phyloP scores from a whole-genome alignment of 2,797 vertebrate species.

The Bradypodion ventrale region DNA sequence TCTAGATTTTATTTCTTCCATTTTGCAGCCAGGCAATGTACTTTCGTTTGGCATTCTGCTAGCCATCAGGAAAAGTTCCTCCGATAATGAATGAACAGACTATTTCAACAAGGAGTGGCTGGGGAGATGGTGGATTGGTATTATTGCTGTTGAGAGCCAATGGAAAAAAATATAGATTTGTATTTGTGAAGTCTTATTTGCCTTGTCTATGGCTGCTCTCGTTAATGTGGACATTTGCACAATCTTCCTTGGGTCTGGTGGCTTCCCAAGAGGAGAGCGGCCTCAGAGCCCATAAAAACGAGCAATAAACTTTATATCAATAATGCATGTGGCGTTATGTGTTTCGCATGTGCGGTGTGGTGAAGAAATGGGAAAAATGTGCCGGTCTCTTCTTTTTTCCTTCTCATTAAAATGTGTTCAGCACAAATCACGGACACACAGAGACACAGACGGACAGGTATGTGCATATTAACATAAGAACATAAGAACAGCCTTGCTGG shows the following conservation, averaged over 20 bases:
- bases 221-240: slow-evolving; percentile 58
- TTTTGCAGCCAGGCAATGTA: slow-evolving; percentile 8
- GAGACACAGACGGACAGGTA: neutral
- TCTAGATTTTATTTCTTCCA: neutral
- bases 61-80: slow-evolving; percentile 5
- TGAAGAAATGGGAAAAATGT: slow-evolving; percentile 38
- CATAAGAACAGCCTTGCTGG: too few species aligned
- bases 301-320: slow-evolving; percentile 77
- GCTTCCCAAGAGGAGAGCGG: slow-evolving; percentile 74
- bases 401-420: slow-evolving; percentile 57
- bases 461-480: too few species aligned
- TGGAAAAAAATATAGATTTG: slow-evolving; percentile 61
- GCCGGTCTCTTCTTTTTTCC: slow-evolving; percentile 36
- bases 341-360: slow-evolving; percentile 70
- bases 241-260: slow-evolving; percentile 64
- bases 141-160: slow-evolving; percentile 67
- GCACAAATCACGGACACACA: slow-evolving; percentile 45
- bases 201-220: slow-evolving; percentile 59
- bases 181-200: slow-evolving; percentile 71
- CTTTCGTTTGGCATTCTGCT: slow-evolving; percentile 37
- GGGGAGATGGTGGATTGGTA: slow-evolving; percentile 49
- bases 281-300: slow-evolving; percentile 75
- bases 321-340: slow-evolving; percentile 76
- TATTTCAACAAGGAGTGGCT: slow-evolving; percentile 43
- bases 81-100: slow-evolving; percentile 51